Evolutionary conservation across 2,888 invertebrate genomes (phyloP).

Genomic region (Brachypterus glaber): DNA sequence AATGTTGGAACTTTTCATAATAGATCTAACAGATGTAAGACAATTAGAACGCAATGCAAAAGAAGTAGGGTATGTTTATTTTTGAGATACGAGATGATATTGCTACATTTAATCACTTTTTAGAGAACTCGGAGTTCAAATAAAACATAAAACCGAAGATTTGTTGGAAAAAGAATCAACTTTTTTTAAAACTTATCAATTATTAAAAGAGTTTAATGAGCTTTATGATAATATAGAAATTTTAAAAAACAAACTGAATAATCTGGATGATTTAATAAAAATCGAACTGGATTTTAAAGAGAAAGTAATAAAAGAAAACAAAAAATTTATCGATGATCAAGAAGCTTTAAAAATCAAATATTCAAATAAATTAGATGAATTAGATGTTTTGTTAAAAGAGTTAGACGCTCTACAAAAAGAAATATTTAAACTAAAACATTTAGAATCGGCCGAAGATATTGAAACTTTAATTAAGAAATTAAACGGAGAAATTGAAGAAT

Average conservation of each 20-base stretch:
- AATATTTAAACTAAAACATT: too few species aligned
- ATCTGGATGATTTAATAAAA: too few species aligned
- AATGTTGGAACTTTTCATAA: constrained; percentile 7
- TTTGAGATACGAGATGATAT: too few species aligned
- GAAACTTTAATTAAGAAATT: too few species aligned
- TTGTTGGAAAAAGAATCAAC: constrained; percentile 5
- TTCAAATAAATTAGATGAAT: too few species aligned
- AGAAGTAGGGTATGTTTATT: constrained; percentile 3
- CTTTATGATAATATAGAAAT: constrained; percentile 5
- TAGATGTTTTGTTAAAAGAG: too few species aligned
- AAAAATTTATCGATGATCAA: constrained; percentile 6
- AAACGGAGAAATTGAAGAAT: too few species aligned
- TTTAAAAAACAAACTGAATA: too few species aligned
- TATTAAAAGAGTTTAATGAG: constrained; percentile 4
- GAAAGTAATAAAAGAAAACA: constrained; percentile 6
- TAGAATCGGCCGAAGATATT: too few species aligned
- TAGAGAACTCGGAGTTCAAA: constrained; percentile 4
- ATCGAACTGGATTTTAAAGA: too few species aligned
- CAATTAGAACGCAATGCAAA: constrained; percentile 7
- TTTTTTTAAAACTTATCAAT: constrained; percentile 3
- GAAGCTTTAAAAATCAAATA: too few species aligned
- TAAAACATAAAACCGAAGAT: constrained; percentile 2
- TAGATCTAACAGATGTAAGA: constrained; percentile 6
- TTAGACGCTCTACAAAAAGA: too few species aligned
- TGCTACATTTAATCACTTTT: constrained; percentile 6